Evolutionary conservation across 1,140 invertebrate genomes (phyloP).

Genomic region (Drepana arcuata): DNA sequence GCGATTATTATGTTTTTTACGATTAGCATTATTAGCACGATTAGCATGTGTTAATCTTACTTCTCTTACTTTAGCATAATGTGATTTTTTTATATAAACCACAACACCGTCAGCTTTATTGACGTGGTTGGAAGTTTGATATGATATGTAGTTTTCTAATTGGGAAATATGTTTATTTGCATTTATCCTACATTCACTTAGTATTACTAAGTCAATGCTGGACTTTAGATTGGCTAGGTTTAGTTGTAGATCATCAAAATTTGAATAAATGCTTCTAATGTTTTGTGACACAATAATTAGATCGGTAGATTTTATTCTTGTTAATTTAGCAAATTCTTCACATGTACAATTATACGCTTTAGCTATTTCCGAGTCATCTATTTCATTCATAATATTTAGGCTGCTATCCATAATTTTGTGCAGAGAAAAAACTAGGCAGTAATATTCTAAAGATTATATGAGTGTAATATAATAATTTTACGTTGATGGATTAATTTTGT

Average conservation of each 20-base stretch:
- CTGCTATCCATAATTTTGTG: neutral
- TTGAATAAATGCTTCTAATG: slow-evolving; percentile 16
- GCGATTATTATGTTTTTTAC: neutral
- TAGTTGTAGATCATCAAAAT: slow-evolving; percentile 13
- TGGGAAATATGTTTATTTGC: slow-evolving; percentile 2
- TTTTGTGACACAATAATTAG: slow-evolving; percentile 9
- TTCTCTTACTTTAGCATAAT: neutral
- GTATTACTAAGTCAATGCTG: slow-evolving; percentile 11
- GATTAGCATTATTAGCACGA: slow-evolving; percentile 1
- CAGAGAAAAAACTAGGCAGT: no score
- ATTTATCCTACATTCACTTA: slow-evolving; percentile 19
- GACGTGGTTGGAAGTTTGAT: neutral
- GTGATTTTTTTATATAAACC: slow-evolving; percentile 6
- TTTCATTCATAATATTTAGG: neutral
- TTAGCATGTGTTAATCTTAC: slow-evolving; percentile 8
- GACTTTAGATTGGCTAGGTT: slow-evolving; percentile 7
- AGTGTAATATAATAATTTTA: neutral
- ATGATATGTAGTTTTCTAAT: slow-evolving; percentile 8
- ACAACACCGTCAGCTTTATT: slow-evolving; percentile 21
- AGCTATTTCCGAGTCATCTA: neutral
- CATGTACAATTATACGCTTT: neutral
- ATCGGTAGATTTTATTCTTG: neutral
- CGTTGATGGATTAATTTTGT: neutral
- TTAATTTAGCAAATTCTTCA: neutral
- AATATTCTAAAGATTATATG: no score